phyloP scores from a whole-genome alignment of 1,140 invertebrate species.

The Diuraphis noxia region DNA sequence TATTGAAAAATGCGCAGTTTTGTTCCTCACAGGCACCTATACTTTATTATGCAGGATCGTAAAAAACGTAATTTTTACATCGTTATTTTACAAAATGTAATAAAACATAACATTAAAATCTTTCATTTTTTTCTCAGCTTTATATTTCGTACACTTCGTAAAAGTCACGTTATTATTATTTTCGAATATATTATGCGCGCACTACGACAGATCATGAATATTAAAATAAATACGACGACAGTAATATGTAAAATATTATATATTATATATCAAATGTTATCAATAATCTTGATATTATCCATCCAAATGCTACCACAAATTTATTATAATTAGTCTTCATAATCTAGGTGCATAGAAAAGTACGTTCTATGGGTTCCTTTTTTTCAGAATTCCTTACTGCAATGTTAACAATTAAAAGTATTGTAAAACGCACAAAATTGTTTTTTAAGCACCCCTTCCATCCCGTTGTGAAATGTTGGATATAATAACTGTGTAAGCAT shows the following conservation, averaged over 20 bases:
- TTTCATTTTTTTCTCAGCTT: background rate
- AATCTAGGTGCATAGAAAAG: background rate
- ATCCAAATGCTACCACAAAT: background rate
- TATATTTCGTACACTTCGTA: background rate
- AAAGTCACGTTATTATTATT: constrained; percentile 18
- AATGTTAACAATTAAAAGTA: background rate
- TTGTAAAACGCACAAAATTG: too few relatives aligned
- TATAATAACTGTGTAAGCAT: too few relatives aligned
- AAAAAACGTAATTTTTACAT: background rate
- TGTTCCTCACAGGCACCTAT: background rate
- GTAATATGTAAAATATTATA: background rate
- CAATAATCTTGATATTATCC: constrained; percentile 3
- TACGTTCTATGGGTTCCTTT: background rate
- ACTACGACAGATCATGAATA: background rate
- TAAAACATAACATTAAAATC: background rate
- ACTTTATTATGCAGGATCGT: background rate
- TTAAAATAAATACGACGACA: background rate
- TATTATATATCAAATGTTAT: background rate
- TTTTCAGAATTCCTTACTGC: background rate
- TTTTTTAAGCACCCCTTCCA: too few relatives aligned
- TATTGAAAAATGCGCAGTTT: background rate
- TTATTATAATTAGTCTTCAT: background rate
- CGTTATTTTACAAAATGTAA: background rate
- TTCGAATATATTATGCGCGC: background rate
- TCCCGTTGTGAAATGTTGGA: too few relatives aligned